Conservation (phyloP, 2,888 invertebrate genomes). For the Mystacides longicornis region DNA sequence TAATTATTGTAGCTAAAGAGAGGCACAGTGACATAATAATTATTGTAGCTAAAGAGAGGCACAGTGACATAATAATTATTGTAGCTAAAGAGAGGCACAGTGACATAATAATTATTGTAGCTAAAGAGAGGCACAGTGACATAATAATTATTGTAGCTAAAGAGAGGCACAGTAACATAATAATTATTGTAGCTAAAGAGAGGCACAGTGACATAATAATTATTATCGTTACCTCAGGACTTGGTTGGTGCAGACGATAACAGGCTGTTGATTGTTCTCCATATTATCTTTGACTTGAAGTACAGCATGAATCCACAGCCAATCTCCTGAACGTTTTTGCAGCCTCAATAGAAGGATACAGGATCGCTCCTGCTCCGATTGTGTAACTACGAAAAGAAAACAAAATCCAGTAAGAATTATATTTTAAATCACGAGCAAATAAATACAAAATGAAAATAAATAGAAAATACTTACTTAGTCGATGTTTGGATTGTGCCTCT, state of each 20-base stretch:
- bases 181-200: too few species aligned
- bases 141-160: too few species aligned
- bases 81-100: too few species aligned
- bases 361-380: constrained; percentile 95
- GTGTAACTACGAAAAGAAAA: constrained; percentile 74
- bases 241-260: constrained; percentile 96
- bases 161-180: too few species aligned
- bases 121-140: too few species aligned
- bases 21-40: too few species aligned
- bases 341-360: constrained; percentile 88
- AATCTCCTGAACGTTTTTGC: constrained; percentile 77
- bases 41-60: too few species aligned
- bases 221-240: constrained; percentile 67
- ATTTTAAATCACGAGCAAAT: background rate
- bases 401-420: background rate
- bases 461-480: constrained; percentile 65
- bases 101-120: too few species aligned
- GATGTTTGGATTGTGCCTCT: constrained; percentile 94
- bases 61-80: too few species aligned
- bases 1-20: too few species aligned
- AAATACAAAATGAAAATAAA: background rate
- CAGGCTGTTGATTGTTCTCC: constrained; percentile 80
- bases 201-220: too few species aligned
- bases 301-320: constrained; percentile 95
- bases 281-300: constrained; percentile 87